Percentiles rank a stretch among this genome's conserved stretches.
Conservation (phyloP, 2,888 invertebrate genomes). For the Melipona beecheii region DNA sequence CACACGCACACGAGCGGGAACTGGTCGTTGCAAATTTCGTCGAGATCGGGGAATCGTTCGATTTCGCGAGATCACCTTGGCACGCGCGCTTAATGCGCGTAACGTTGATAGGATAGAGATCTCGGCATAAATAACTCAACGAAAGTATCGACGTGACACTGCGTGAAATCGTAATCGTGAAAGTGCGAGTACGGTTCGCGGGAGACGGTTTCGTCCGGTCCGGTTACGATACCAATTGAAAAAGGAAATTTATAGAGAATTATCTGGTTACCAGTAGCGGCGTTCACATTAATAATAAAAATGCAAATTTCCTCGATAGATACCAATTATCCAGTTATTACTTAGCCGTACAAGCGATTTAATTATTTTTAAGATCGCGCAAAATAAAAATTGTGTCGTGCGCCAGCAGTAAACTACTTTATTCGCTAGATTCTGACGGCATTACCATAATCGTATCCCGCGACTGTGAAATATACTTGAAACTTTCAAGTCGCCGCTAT, state of each 20-base stretch:
- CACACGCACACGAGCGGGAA: neutral
- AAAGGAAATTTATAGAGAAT: too few species aligned
- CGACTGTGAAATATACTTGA: neutral
- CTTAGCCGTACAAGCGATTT: neutral
- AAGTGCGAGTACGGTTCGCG: neutral
- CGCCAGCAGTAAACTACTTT: neutral
- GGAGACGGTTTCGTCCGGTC: neutral
- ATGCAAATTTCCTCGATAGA: neutral
- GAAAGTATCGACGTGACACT: neutral
- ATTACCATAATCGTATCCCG: neutral
- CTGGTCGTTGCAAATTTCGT: neutral
- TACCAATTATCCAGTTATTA: neutral
- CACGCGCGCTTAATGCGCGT: neutral
- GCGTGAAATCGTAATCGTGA: neutral
- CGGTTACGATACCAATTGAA: too few species aligned
- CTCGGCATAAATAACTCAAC: neutral
- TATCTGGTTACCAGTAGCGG: too few species aligned
- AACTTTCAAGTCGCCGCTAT: neutral
- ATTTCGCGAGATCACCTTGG: neutral
- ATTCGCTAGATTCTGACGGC: neutral
- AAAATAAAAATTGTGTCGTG: neutral
- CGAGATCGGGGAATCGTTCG: neutral
- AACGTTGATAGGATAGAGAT: neutral
- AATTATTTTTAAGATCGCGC: neutral
- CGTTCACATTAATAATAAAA: neutral